phyloP scores from a whole-genome alignment of 2,797 vertebrate species.

The Botia kubotai region DNA sequence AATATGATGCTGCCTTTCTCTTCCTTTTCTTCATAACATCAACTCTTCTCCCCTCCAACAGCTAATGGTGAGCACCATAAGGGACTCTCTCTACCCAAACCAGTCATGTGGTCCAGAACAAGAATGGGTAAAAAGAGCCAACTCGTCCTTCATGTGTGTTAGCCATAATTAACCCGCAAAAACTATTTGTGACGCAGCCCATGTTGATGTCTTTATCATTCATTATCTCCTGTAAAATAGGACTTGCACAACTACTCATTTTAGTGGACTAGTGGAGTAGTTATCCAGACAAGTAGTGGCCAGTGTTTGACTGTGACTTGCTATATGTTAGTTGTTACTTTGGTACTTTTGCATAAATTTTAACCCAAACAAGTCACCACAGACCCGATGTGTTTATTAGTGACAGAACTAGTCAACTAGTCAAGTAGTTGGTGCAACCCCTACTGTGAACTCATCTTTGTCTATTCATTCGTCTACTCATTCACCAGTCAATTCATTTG shows the following conservation, averaged over 20 bases:
- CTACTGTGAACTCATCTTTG: slow-evolving; percentile 54
- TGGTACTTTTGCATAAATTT: neutral
- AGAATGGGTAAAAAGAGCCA: slow-evolving; percentile 75
- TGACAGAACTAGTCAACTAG: slow-evolving; percentile 8
- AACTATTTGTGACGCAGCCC: slow-evolving; percentile 59
- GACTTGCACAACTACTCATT: slow-evolving; percentile 5
- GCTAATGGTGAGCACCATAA: slow-evolving; percentile 74
- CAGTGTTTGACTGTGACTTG: neutral
- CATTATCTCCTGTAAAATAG: slow-evolving; percentile 44
- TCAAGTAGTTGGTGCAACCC: slow-evolving; percentile 30
- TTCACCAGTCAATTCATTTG: slow-evolving; percentile 54
- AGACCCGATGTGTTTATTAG: neutral
- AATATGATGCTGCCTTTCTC: slow-evolving; percentile 37
- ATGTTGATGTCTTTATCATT: slow-evolving; percentile 61
- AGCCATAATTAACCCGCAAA: slow-evolving; percentile 68
- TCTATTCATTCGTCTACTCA: slow-evolving; percentile 48
- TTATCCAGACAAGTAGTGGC: neutral
- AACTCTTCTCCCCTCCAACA: slow-evolving; percentile 73
- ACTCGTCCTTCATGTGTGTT: slow-evolving; percentile 63
- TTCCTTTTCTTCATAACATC: slow-evolving; percentile 64
- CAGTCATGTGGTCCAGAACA: slow-evolving; percentile 69
- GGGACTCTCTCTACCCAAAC: slow-evolving; percentile 72
- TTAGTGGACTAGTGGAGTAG: neutral
- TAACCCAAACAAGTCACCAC: neutral
- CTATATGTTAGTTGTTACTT: neutral